Conservation (phyloP, 1,140 invertebrate genomes). For the Ectropis grisescens region DNA sequence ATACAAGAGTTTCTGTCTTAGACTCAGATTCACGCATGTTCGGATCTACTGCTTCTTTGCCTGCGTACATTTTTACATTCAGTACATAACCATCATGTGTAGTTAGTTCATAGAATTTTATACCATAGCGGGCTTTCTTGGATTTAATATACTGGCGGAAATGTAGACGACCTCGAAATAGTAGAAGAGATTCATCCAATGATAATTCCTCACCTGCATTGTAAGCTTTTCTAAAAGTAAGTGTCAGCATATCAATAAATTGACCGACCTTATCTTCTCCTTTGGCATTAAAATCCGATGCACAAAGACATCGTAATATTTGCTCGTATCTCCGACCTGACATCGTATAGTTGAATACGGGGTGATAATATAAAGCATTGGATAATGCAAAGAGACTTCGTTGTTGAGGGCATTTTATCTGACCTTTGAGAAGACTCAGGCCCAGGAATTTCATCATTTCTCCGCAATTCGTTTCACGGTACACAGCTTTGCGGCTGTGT, state of each 20-base stretch:
- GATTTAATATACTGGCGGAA: slow-evolving; percentile 44
- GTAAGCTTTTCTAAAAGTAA: slow-evolving; percentile 24
- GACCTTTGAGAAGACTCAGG: slow-evolving; percentile 19
- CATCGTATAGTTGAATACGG: slow-evolving; percentile 23
- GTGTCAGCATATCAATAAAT: slow-evolving; percentile 13
- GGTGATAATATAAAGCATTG: slow-evolving; percentile 26
- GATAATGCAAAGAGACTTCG: slow-evolving; percentile 16
- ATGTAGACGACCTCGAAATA: slow-evolving; percentile 37
- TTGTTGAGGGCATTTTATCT: slow-evolving; percentile 7
- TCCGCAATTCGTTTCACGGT: slow-evolving; percentile 2
- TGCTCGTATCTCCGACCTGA: slow-evolving; percentile 28
- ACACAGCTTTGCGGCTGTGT: slow-evolving; percentile 5
- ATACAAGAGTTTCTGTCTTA: slow-evolving; percentile 13
- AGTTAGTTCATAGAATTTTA: slow-evolving; percentile 42
- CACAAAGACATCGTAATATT: slow-evolving; percentile 23
- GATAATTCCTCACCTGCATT: slow-evolving; percentile 27
- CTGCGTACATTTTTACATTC: too few relatives aligned
- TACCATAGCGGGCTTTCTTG: slow-evolving; percentile 38
- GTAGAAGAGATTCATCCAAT: slow-evolving; percentile 42
- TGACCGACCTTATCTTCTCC: slow-evolving; percentile 5
- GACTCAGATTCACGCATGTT: slow-evolving; percentile 3
- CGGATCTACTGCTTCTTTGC: too few relatives aligned
- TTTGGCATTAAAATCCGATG: slow-evolving; percentile 13
- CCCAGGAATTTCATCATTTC: slow-evolving; percentile 27
- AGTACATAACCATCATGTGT: slow-evolving; percentile 29